Evolutionary conservation across 2,888 invertebrate species (phyloP).

Genomic region (Seira sanloemensis): DNA sequence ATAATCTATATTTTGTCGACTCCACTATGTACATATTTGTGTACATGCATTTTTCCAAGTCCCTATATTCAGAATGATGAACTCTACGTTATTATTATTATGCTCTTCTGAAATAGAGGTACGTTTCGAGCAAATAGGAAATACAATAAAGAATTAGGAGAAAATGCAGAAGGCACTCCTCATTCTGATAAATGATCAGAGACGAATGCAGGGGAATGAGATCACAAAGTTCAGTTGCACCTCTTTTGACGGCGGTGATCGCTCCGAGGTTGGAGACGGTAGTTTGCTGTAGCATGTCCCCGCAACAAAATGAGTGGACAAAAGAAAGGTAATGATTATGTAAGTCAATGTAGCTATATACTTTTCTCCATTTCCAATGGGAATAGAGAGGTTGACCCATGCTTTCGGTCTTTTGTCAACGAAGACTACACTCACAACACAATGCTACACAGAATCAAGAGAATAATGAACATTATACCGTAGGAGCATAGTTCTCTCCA

Average conservation of each 20-base stretch:
- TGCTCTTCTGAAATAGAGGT: too few relatives aligned
- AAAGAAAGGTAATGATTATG: not conserved
- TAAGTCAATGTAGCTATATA: not conserved
- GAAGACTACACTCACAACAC: too few relatives aligned
- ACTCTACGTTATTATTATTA: not conserved
- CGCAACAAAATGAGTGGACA: not conserved
- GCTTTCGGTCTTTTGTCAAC: too few relatives aligned
- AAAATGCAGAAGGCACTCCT: conserved; percentile 30
- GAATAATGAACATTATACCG: conserved; percentile 30
- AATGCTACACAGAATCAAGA: too few relatives aligned
- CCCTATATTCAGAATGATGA: not conserved
- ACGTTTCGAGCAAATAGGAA: too few relatives aligned
- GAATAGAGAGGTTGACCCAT: too few relatives aligned
- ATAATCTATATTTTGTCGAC: too few relatives aligned
- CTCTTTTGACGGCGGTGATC: not conserved
- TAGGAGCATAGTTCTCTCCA: too few relatives aligned
- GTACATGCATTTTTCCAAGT: not conserved
- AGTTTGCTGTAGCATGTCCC: too few relatives aligned
- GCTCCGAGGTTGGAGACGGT: too few relatives aligned
- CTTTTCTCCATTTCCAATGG: too few relatives aligned
- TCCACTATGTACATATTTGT: not conserved
- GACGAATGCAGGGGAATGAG: too few relatives aligned
- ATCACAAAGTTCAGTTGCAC: conserved; percentile 17
- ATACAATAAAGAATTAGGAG: not conserved
- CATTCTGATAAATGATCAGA: conserved; percentile 49